These are phyloP conservation scores for Thysanoteuthis rhombus DNA, from an alignment of 2,888 invertebrate species.

Conservation along the genomic window DNA sequence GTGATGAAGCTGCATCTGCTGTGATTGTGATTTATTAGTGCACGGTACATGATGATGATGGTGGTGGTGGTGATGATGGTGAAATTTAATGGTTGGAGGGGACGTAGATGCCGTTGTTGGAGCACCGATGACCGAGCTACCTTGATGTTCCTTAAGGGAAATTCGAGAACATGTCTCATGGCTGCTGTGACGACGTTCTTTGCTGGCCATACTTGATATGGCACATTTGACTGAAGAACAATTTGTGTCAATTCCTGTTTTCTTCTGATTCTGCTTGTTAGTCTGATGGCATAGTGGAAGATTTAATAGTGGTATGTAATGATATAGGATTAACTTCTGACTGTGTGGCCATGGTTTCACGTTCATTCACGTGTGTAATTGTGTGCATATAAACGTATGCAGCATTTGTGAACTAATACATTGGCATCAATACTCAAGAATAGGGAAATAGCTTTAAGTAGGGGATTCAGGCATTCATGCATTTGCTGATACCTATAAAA, in stretches of 20 bases:
- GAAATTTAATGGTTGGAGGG: slow-evolving; percentile 12
- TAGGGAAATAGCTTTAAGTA: too few relatives aligned
- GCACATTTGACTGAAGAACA: background rate
- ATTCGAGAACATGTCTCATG: background rate
- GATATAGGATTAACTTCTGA: background rate
- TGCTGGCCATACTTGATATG: background rate
- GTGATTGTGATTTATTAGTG: slow-evolving; percentile 12
- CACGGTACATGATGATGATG: background rate
- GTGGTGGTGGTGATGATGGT: background rate
- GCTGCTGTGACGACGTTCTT: background rate
- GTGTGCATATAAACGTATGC: background rate
- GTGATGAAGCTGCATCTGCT: slow-evolving; percentile 12
- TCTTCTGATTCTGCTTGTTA: background rate
- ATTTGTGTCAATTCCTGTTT: background rate
- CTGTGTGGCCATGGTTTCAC: background rate
- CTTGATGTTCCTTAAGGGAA: background rate
- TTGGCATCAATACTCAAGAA: too few relatives aligned
- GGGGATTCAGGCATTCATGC: background rate
- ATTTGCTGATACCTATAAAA: background rate
- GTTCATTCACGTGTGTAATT: background rate
- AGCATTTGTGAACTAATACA: too few relatives aligned
- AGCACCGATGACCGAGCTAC: background rate
- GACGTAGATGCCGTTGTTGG: background rate
- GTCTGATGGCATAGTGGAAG: background rate
- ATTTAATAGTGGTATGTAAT: background rate